Evolutionary conservation across 2,797 vertebrate genomes (phyloP).

Genomic region (Diceros bicornis): DNA sequence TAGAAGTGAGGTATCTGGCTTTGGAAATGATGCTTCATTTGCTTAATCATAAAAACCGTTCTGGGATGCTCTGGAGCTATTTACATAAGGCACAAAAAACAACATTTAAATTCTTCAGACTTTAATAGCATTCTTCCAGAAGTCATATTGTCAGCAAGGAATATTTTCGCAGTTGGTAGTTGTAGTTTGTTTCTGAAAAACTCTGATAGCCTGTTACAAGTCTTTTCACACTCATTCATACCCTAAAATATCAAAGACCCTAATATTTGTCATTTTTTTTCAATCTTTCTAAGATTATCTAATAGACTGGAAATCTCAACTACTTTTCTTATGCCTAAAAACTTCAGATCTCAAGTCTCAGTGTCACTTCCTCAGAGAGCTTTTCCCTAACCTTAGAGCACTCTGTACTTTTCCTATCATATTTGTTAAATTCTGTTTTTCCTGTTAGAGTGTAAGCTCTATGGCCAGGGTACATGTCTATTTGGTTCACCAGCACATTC

Average conservation of each 20-base stretch:
- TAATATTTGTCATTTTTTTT: not conserved
- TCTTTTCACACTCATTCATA: not conserved
- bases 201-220: not conserved
- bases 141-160: not conserved
- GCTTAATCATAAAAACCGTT: slow-evolving; percentile 1
- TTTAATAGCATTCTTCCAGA: not conserved
- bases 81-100: not conserved
- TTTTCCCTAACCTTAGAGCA: not conserved
- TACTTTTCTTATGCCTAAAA: not conserved
- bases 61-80: not conserved
- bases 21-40: slow-evolving; percentile 22
- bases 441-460: not conserved
- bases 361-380: not conserved
- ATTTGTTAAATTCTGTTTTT: not conserved
- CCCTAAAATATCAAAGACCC: not conserved
- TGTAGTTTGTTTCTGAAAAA: slow-evolving; percentile 19
- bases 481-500: not conserved
- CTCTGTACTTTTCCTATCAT: not conserved
- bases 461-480: not conserved
- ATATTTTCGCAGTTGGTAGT: slow-evolving; percentile 22
- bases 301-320: not conserved
- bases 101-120: slow-evolving; percentile 42
- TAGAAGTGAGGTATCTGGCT: not conserved
- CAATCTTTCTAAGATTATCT: not conserved
- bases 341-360: not conserved